Conservation (phyloP, 2,797 vertebrate genomes). For the Florisuga fusca region DNA sequence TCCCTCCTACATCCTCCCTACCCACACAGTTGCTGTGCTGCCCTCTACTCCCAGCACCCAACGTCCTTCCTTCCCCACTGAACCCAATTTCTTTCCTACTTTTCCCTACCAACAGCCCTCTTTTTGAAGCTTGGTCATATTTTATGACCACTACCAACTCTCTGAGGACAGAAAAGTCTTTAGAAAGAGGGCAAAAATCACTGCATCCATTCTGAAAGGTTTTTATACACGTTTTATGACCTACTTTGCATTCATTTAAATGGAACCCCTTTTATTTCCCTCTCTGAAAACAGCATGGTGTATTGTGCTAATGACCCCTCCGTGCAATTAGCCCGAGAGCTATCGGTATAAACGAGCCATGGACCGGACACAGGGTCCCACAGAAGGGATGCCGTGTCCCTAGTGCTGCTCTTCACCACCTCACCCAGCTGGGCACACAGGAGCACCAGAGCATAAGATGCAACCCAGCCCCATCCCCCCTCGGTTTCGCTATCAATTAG, state of each 20-base stretch:
- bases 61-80: neutral
- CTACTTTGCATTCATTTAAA: neutral
- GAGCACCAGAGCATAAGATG: neutral
- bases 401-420: neutral
- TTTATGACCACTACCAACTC: neutral
- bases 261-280: neutral
- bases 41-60: neutral
- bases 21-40: neutral
- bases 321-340: neutral
- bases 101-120: neutral
- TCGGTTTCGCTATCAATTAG: fast-evolving
- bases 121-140: neutral
- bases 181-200: neutral
- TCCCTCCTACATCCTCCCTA: neutral
- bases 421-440: neutral
- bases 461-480: neutral
- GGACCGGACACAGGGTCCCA: neutral
- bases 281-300: fast-evolving
- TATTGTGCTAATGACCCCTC: neutral
- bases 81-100: neutral
- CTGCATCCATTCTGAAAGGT: neutral
- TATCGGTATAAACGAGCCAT: fast-evolving
- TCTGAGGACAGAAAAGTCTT: neutral
- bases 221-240: neutral
- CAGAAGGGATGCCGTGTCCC: neutral